Evolutionary conservation across 1,140 invertebrate genomes (phyloP).

Genomic region (Oppia nitens): DNA sequence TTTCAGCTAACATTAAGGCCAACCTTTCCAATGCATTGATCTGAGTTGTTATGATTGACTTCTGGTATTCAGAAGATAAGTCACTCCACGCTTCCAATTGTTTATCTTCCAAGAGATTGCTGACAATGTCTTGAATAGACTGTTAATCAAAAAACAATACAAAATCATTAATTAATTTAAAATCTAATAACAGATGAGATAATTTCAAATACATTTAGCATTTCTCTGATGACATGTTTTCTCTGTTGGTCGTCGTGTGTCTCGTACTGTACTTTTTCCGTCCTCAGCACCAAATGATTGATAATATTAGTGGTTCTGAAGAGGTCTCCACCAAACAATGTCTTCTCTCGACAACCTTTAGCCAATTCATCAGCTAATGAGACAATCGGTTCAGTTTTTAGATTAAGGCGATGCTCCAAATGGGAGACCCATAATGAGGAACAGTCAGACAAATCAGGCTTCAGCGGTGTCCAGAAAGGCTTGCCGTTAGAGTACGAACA

Average conservation of each 20-base stretch:
- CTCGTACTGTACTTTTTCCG: constrained; percentile 40
- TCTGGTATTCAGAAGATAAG: constrained; percentile 41
- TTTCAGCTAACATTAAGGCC: constrained; percentile 72
- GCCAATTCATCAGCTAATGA: constrained; percentile 61
- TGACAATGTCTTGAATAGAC: constrained; percentile 67
- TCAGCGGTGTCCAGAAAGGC: constrained; percentile 47
- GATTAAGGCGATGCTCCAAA: constrained; percentile 30
- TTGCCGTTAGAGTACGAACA: constrained; percentile 25
- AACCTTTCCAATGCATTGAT: constrained; percentile 76
- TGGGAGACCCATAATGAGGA: constrained; percentile 72
- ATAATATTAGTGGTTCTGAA: constrained; percentile 73
- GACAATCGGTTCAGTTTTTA: constrained; percentile 46
- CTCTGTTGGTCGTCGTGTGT: constrained; percentile 58
- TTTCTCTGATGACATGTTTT: constrained; percentile 57
- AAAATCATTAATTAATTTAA: constrained; percentile 6
- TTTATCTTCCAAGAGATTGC: constrained; percentile 65
- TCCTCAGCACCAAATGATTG: constrained; percentile 64
- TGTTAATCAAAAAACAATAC: constrained; percentile 28
- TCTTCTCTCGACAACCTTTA: constrained; percentile 65
- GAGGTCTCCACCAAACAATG: constrained; percentile 77
- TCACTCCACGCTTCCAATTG: constrained; percentile 75
- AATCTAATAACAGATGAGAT: background rate
- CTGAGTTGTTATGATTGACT: constrained; percentile 61
- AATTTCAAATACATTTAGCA: constrained; percentile 36
- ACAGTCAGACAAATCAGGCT: constrained; percentile 75